phyloP scores from a whole-genome alignment of 2,797 vertebrate genomes.

The Sebastes glaucus region DNA sequence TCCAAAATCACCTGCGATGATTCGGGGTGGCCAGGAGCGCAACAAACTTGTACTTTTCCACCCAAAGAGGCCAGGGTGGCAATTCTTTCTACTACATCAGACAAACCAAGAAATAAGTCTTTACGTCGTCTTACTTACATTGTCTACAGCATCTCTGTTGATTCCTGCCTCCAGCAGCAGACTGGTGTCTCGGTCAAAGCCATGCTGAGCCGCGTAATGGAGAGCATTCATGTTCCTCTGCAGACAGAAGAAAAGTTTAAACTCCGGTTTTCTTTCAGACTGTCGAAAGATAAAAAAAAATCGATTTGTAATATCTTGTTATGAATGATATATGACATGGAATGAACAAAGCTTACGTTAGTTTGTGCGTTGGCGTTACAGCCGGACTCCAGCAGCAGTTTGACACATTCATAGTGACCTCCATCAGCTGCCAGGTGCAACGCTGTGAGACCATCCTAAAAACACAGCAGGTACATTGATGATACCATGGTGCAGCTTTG shows the following conservation, averaged over 20 bases:
- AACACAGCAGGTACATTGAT: not conserved
- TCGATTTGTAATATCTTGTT: too few relatives aligned
- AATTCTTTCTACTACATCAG: not conserved
- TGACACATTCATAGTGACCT: slow-evolving; percentile 80
- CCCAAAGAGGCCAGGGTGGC: too few relatives aligned
- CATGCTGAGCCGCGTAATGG: slow-evolving; percentile 83
- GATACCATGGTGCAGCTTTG: not conserved
- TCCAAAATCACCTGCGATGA: not conserved
- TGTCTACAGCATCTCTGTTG: slow-evolving; percentile 79
- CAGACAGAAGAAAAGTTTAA: not conserved
- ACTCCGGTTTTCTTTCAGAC: not conserved
- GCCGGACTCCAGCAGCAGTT: slow-evolving; percentile 82
- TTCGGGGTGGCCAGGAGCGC: not conserved
- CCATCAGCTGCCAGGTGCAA: slow-evolving; percentile 86
- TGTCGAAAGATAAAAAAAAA: not conserved
- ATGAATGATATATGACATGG: rapidly evolving
- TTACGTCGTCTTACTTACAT: slow-evolving; percentile 72
- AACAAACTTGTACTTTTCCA: not conserved
- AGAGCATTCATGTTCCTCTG: slow-evolving; percentile 89
- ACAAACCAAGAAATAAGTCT: not conserved
- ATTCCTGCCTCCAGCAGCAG: slow-evolving; percentile 85
- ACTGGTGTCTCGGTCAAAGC: slow-evolving; percentile 77
- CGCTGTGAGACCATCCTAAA: slow-evolving; percentile 86
- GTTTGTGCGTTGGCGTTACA: slow-evolving; percentile 84
- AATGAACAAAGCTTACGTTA: slow-evolving; percentile 72